A percentile compares a stretch with the other conserved stretches of the same genome.
phyloP scores from a whole-genome alignment of 2,113 vertebrate species.

The Drymodes brunneopygia region DNA sequence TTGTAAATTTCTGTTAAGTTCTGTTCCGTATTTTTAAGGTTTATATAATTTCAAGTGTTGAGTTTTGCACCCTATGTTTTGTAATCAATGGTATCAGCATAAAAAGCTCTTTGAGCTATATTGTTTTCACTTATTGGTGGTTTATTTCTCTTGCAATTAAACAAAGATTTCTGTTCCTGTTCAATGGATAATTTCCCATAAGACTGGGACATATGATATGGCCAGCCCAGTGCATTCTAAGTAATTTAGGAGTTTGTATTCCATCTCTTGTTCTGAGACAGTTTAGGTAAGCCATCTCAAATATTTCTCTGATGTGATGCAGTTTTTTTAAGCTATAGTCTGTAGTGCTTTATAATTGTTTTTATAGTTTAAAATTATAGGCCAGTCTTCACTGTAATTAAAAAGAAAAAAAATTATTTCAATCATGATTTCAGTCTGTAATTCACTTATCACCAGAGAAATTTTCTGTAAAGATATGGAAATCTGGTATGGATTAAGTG shows the following conservation, averaged over 20 bases:
- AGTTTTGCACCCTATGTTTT: slow-evolving; percentile 22
- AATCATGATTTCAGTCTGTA: neutral
- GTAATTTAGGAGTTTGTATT: neutral
- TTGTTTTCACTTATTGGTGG: neutral
- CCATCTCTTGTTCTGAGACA: neutral
- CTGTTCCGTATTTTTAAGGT: neutral
- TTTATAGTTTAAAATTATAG: neutral
- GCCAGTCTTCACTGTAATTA: slow-evolving; percentile 22
- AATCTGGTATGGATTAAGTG: slow-evolving; percentile 1
- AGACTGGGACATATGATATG: neutral
- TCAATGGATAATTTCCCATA: neutral
- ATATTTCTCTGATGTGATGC: neutral
- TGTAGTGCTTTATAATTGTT: neutral
- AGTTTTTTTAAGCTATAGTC: neutral
- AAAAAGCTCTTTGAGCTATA: neutral
- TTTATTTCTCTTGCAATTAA: neutral
- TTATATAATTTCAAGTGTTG: neutral
- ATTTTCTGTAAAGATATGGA: neutral
- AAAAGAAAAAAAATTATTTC: neutral
- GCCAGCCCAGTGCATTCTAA: neutral
- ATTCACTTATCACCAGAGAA: neutral
- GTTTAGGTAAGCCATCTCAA: neutral
- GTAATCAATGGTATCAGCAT: neutral
- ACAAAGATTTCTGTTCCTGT: neutral
- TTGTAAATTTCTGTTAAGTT: slow-evolving; percentile 12